phyloP scores from a whole-genome alignment of 2,113 vertebrate species.

The Tinamus guttatus region DNA sequence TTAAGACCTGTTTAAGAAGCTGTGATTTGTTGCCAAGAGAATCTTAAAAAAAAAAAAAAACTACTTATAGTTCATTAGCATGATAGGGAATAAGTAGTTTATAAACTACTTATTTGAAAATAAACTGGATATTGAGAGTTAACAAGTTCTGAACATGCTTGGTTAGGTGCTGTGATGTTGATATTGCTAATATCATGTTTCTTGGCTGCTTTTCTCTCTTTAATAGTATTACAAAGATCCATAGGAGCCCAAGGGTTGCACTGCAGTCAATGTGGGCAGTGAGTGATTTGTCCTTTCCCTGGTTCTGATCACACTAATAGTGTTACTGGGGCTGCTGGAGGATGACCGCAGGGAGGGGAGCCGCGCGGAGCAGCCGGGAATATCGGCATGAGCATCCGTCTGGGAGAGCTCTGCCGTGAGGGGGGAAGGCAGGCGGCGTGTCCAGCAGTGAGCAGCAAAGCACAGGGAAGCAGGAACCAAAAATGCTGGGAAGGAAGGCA shows the following conservation, averaged over 20 bases:
- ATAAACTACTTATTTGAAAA: conserved; percentile 10
- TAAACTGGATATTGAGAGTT: background rate
- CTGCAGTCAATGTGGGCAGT: background rate
- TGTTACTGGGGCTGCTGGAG: conserved; percentile 21
- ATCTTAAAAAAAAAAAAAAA: background rate
- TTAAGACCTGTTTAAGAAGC: background rate
- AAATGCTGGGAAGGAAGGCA: background rate
- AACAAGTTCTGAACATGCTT: background rate
- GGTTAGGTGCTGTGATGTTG: background rate
- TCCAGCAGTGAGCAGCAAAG: background rate
- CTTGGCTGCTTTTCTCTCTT: background rate
- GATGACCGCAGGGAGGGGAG: conserved; percentile 9
- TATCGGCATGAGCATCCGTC: conserved; percentile 33
- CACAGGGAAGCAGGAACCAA: conserved; percentile 18
- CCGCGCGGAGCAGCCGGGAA: conserved; percentile 11
- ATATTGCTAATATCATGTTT: background rate
- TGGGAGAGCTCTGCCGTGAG: conserved; percentile 33
- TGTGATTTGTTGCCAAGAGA: background rate
- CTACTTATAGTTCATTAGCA: background rate
- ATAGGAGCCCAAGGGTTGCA: background rate
- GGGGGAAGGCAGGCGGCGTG: conserved; percentile 24
- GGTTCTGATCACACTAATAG: conserved; percentile 11
- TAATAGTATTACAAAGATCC: background rate
- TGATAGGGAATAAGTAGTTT: background rate
- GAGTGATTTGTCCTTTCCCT: conserved; percentile 21